Percentiles rank a stretch among this genome's conserved stretches.
Evolutionary conservation across 2,113 vertebrate species (phyloP).

Genomic region (Propithecus coquereli): DNA sequence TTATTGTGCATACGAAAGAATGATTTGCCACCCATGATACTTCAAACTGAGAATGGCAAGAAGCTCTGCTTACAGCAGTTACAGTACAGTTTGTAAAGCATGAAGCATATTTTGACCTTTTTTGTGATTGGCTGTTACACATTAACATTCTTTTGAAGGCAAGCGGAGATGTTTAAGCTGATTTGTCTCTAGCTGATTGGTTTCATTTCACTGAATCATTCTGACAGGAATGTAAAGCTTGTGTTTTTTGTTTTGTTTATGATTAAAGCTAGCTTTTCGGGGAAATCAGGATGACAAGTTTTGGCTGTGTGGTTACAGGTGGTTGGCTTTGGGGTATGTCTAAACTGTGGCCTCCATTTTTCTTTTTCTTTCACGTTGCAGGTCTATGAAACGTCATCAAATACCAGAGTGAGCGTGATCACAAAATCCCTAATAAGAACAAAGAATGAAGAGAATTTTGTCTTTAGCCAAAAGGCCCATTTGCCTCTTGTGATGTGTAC

Average conservation of each 20-base stretch:
- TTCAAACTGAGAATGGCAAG: not conserved
- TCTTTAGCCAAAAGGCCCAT: not conserved
- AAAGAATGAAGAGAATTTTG: conserved; percentile 33
- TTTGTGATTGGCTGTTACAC: not conserved
- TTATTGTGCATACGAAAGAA: not conserved
- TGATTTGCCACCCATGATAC: not conserved
- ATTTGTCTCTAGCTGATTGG: not conserved
- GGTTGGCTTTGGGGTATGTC: not conserved
- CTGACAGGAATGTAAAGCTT: not conserved
- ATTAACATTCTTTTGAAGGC: not conserved
- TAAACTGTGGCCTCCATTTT: not conserved
- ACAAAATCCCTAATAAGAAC: not conserved
- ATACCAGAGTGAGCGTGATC: not conserved
- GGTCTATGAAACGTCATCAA: not conserved
- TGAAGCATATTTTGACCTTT: not conserved
- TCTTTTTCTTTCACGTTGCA: not conserved
- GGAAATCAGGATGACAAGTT: not conserved
- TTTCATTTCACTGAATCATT: not conserved
- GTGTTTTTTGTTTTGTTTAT: not conserved
- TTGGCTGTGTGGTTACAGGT: not conserved
- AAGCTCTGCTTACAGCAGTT: not conserved
- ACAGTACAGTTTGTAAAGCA: not conserved
- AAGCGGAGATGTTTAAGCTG: not conserved
- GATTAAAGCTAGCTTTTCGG: not conserved
- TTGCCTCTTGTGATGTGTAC: not conserved